A percentile compares a stretch with the other conserved stretches of the same genome.
phyloP scores from a whole-genome alignment of 1,140 invertebrate species.

The Zeugodacus cucurbitae region DNA sequence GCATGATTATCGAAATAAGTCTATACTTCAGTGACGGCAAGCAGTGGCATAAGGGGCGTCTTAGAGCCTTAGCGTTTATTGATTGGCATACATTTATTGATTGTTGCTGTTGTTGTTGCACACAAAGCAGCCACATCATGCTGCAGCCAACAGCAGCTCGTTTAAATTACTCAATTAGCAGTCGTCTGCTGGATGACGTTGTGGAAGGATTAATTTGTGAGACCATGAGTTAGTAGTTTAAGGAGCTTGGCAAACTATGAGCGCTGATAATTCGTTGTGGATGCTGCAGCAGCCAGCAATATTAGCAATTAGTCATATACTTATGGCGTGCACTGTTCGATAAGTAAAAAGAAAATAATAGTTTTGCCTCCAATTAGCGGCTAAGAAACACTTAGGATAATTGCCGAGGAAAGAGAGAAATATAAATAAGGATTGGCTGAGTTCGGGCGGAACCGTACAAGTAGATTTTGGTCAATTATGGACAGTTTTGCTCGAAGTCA shows the following conservation, averaged over 20 bases:
- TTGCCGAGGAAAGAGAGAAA: background rate
- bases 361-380: conserved; percentile 33
- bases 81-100: conserved; percentile 24
- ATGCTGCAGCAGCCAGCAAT: background rate
- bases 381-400: conserved; percentile 1
- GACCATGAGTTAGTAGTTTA: background rate
- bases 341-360: conserved; percentile 22
- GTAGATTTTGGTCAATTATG: too few relatives aligned
- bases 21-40: background rate
- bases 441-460: too few relatives aligned
- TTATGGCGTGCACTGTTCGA: background rate
- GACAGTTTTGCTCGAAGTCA: too few relatives aligned
- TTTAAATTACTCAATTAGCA: conserved; percentile 38
- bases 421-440: too few relatives aligned
- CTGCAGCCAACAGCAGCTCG: background rate
- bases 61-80: background rate
- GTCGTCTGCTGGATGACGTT: background rate
- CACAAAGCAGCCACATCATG: background rate
- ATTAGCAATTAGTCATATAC: conserved; percentile 22
- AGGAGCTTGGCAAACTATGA: background rate
- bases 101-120: background rate
- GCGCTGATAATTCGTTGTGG: background rate
- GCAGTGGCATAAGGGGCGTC: background rate
- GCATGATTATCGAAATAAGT: background rate
- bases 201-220: conserved; percentile 26